These are phyloP conservation scores for Tetropium fuscum DNA, from an alignment of 2,888 invertebrate species.

Conservation along the genomic window DNA sequence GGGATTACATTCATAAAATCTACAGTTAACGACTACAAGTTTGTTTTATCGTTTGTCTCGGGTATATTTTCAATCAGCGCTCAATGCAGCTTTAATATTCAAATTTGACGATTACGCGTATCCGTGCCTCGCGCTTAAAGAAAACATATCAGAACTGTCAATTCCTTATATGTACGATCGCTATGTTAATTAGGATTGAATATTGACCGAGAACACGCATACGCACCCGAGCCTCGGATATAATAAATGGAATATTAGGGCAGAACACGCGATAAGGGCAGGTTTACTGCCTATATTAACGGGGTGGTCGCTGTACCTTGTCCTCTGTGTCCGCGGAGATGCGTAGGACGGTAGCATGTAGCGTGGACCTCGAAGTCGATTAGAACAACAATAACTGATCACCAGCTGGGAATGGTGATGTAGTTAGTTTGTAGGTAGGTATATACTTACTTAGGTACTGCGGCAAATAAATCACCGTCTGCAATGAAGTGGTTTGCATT, in stretches of 20 bases:
- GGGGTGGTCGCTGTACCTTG: slow-evolving; percentile 36
- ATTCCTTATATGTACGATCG: slow-evolving; percentile 40
- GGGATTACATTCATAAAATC: too few relatives aligned
- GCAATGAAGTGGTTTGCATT: slow-evolving; percentile 9
- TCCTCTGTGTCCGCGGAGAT: slow-evolving; percentile 25
- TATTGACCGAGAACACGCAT: slow-evolving; percentile 36
- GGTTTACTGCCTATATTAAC: slow-evolving; percentile 30
- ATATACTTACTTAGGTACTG: slow-evolving; percentile 3
- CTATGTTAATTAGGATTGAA: slow-evolving; percentile 44
- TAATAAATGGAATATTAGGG: slow-evolving; percentile 39
- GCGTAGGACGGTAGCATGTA: slow-evolving; percentile 38
- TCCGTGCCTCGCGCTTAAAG: slow-evolving; percentile 14
- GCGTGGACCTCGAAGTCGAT: slow-evolving; percentile 37
- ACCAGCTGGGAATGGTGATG: slow-evolving; percentile 33
- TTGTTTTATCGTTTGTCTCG: background rate
- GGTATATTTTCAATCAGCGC: too few relatives aligned
- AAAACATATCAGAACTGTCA: slow-evolving; percentile 41
- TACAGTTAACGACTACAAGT: too few relatives aligned
- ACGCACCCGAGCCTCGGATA: slow-evolving; percentile 29
- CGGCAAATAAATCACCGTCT: slow-evolving; percentile 9
- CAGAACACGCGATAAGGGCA: slow-evolving; percentile 42
- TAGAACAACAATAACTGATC: slow-evolving; percentile 43
- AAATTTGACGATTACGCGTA: slow-evolving; percentile 19
- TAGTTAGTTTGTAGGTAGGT: slow-evolving; percentile 19
- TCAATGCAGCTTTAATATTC: too few relatives aligned